These are phyloP conservation scores for Magallana nippona DNA, from an alignment of 2,888 invertebrate genomes.

Conservation along the genomic window DNA sequence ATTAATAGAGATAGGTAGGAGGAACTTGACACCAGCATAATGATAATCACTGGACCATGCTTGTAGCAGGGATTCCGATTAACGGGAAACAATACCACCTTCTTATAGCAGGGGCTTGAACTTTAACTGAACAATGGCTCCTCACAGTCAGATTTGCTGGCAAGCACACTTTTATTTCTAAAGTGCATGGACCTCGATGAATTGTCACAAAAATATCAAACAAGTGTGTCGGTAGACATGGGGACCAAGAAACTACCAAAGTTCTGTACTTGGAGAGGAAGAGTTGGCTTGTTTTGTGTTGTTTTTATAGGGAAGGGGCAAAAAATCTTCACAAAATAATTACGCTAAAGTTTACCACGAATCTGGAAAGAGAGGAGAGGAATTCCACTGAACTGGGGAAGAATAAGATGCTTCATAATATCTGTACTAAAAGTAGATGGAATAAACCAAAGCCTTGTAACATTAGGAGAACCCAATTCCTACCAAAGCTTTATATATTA, in stretches of 20 bases:
- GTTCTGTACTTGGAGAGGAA: not conserved
- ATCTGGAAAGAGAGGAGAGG: too few species aligned
- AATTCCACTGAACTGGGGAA: too few species aligned
- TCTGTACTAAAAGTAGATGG: too few species aligned
- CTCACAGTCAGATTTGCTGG: conserved; percentile 16
- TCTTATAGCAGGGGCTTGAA: conserved; percentile 27
- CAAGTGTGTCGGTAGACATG: not conserved
- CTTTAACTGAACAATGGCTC: conserved; percentile 12
- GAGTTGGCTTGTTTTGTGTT: too few species aligned
- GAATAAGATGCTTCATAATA: too few species aligned
- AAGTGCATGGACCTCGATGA: not conserved
- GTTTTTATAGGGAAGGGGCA: too few species aligned
- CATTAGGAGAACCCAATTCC: too few species aligned
- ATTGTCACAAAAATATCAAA: not conserved
- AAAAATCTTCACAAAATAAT: too few species aligned
- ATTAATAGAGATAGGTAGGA: not conserved
- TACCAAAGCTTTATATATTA: too few species aligned
- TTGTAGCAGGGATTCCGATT: conserved; percentile 15
- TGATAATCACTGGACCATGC: not conserved
- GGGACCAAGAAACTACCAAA: not conserved
- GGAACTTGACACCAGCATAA: not conserved
- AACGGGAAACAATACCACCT: not conserved
- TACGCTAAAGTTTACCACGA: too few species aligned
- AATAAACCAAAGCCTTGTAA: too few species aligned
- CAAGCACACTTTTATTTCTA: conserved; percentile 21